Base-by-base conservation (phyloP, 1,140 invertebrate genomes). In the Chironomus striatipennis region DNA sequence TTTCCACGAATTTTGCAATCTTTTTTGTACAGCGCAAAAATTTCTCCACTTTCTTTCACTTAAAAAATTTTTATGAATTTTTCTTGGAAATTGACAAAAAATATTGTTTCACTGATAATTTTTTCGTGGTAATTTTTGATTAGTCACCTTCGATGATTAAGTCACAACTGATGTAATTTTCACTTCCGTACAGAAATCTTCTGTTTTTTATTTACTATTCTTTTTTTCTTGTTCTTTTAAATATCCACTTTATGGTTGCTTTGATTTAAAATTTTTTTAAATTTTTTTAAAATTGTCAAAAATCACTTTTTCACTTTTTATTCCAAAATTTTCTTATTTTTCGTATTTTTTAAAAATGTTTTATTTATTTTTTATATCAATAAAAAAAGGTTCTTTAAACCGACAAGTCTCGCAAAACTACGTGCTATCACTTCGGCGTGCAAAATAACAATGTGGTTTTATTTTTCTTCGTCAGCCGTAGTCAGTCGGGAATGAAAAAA, bases 371-470 rank as follows among this genome's bases (percentile, higher is more conserved):
- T 57, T 57, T 47, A 10, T 47, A 15, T 47, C 15, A 15, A n/a
- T n/a, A 57, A 15, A 57, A 57, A 57, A 57, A 12, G 12, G 47
- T 57, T 57, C 47, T 57, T 57, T 15, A n/a, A 57, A 57, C 47
- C 12, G 47, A 57, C 47, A 57, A 57, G 47, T 57, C 47, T 57
- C 47, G 47, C 12, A 57, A n/a, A 57, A 57, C 4, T 57, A 57
- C 47, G 65, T 70, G 17, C 20, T 70, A 21, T 70, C 65, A 21
- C 17, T 70, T 70, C 65, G 18, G 10, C 18, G 20, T 70, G 65
- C 65, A 70, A 70, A 70, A 70, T 70, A 70, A 70, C 18, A 70
- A 70, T 70, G 65, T 70, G 65, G 65, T 70, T 20, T 57, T 57
- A 20, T 17, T 67, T 67, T 67, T 18, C 64, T 67, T 18, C 64